Conservation (phyloP, 2,797 vertebrate genomes). For the Lagodon rhomboides region DNA sequence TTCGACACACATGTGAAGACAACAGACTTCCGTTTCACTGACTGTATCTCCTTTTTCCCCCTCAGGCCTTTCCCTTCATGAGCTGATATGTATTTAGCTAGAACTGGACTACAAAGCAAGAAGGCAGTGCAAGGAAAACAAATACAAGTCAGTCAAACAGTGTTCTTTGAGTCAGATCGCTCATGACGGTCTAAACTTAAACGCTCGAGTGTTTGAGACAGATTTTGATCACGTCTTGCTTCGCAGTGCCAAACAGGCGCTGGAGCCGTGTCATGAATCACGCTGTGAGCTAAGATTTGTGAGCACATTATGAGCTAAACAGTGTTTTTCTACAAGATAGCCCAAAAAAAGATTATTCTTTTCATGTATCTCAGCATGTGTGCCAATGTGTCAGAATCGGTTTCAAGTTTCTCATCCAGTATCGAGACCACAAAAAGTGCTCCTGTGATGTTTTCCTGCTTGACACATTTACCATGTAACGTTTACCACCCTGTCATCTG, state of each 20-base stretch:
- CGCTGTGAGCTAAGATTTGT: not conserved
- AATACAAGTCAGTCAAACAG: conserved; percentile 29
- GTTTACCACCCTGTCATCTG: not conserved
- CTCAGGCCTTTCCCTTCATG: conserved; percentile 14
- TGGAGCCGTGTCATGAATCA: not conserved
- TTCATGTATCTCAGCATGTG: not conserved
- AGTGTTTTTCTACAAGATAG: not conserved
- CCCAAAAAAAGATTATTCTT: not conserved
- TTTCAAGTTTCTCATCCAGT: not conserved
- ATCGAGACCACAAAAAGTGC: not conserved
- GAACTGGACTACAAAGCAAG: conserved; percentile 12
- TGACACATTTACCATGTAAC: conserved; percentile 1
- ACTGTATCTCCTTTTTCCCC: conserved; percentile 8
- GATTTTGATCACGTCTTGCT: conserved; percentile 1
- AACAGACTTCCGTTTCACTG: not conserved
- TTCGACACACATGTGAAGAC: not conserved
- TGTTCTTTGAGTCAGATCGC: conserved; percentile 1
- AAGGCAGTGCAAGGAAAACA: conserved; percentile 18
- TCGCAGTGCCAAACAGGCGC: not conserved
- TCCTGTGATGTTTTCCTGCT: not conserved
- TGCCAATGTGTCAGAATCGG: not conserved
- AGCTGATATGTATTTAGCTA: not conserved
- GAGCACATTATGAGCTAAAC: not conserved
- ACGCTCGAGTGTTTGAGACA: conserved; percentile 9
- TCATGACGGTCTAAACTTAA: conserved; percentile 1